Percentiles rank a stretch among this genome's conserved stretches.
These are phyloP conservation scores for Myotis lucifugus DNA, from an alignment of 2,113 vertebrate species.

Conservation along the genomic window DNA sequence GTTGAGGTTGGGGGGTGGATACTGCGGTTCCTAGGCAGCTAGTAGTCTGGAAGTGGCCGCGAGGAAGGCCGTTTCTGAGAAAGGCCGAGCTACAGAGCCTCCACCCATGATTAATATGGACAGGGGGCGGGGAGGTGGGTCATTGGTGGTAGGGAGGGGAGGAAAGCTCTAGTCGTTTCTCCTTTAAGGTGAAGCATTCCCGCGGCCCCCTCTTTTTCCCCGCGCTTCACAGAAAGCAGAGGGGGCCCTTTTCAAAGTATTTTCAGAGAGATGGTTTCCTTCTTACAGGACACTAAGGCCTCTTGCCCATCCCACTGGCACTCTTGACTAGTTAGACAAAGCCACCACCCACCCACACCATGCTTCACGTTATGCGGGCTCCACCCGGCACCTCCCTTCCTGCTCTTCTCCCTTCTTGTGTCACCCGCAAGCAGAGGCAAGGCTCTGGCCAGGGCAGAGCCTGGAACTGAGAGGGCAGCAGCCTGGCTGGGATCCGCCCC, in stretches of 20 bases:
- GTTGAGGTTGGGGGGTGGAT: neutral
- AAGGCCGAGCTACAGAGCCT: neutral
- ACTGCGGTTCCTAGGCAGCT: neutral
- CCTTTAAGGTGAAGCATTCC: slow-evolving; percentile 26
- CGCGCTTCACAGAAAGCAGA: neutral
- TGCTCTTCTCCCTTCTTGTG: slow-evolving; percentile 55
- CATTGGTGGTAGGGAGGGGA: neutral
- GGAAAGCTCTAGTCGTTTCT: slow-evolving; percentile 56
- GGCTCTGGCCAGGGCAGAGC: slow-evolving; percentile 15
- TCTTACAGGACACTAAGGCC: neutral
- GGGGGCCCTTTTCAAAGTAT: slow-evolving; percentile 27
- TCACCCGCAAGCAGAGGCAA: neutral
- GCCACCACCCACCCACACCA: slow-evolving; percentile 71
- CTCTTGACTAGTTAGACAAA: slow-evolving; percentile 69
- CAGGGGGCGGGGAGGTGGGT: slow-evolving; percentile 59
- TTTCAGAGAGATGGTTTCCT: neutral
- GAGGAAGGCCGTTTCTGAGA: neutral
- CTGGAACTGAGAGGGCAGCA: slow-evolving; percentile 44
- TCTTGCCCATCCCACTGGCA: slow-evolving; percentile 23
- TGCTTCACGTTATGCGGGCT: slow-evolving; percentile 59
- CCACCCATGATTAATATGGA: slow-evolving; percentile 1
- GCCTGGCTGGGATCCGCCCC: slow-evolving; percentile 67
- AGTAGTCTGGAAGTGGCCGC: neutral
- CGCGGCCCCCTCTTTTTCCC: neutral
- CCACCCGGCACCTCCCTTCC: slow-evolving; percentile 66